These are phyloP conservation scores for Leptonema lineaticorne DNA, from an alignment of 1,140 invertebrate genomes.

Conservation along the genomic window DNA sequence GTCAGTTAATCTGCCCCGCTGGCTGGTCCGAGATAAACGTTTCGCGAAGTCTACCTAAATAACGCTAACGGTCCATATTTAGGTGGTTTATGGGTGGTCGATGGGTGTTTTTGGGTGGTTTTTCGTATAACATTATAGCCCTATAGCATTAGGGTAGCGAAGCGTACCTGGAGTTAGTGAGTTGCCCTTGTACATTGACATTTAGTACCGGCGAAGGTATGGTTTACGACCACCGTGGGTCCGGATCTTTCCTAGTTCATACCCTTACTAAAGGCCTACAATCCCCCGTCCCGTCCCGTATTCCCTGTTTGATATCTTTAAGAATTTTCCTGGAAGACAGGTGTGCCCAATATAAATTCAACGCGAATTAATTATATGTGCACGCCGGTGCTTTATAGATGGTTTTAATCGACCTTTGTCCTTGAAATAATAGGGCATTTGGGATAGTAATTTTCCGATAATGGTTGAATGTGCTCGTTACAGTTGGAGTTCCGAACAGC, in stretches of 20 bases:
- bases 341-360: too few species aligned
- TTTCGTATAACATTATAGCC: conserved; percentile 32
- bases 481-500: too few species aligned
- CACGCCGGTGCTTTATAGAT: too few species aligned
- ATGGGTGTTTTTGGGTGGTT: background rate
- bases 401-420: too few species aligned
- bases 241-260: conserved; percentile 79
- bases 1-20: conserved; percentile 35
- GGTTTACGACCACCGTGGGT: conserved; percentile 47
- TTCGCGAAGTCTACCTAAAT: conserved; percentile 32
- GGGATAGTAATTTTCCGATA: too few species aligned
- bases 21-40: conserved; percentile 27
- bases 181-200: conserved; percentile 50
- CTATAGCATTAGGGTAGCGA: conserved; percentile 21
- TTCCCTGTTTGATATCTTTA: background rate
- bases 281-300: conserved; percentile 80
- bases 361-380: too few species aligned
- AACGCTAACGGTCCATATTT: conserved; percentile 29
- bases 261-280: conserved; percentile 63
- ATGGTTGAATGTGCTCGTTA: too few species aligned
- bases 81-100: background rate
- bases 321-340: too few species aligned
- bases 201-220: conserved; percentile 48
- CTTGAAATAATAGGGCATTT: too few species aligned
- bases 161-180: conserved; percentile 40